Conservation (phyloP, 2,888 invertebrate genomes). For the Colletes collaris region DNA sequence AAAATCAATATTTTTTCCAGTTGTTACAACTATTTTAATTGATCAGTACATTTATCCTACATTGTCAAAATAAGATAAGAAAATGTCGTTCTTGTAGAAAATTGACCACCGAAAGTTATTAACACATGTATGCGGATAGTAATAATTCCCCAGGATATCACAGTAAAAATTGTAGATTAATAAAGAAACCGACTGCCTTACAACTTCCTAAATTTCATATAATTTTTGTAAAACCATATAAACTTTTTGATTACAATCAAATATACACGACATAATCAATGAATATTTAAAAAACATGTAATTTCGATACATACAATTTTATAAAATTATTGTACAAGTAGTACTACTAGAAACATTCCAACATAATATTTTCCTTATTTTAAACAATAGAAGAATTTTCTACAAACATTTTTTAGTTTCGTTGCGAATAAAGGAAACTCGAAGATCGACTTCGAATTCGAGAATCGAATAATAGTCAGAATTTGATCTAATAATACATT, state of each 20-base stretch:
- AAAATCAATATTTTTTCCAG: background rate
- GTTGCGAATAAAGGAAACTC: too few species aligned
- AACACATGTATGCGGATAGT: background rate
- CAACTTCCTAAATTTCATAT: slow-evolving; percentile 18
- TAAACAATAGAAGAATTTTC: too few species aligned
- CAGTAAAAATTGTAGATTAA: slow-evolving; percentile 1
- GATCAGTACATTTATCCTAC: slow-evolving; percentile 4
- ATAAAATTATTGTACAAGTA: slow-evolving; percentile 4
- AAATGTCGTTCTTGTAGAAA: slow-evolving; percentile 15
- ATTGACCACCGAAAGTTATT: slow-evolving; percentile 7
- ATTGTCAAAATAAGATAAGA: slow-evolving; percentile 18
- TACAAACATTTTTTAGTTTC: too few species aligned
- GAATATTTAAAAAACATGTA: slow-evolving; percentile 5
- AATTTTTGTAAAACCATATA: background rate
- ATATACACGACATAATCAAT: background rate
- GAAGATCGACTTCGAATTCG: too few species aligned
- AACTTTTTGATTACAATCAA: background rate
- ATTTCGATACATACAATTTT: slow-evolving; percentile 14
- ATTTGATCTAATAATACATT: too few species aligned
- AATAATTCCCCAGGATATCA: slow-evolving; percentile 8
- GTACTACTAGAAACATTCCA: too few species aligned
- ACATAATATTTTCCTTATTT: too few species aligned
- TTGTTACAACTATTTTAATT: slow-evolving; percentile 13
- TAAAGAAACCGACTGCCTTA: slow-evolving; percentile 29
- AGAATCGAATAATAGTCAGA: too few species aligned